These are phyloP conservation scores for Dicrostonyx torquatus DNA, from an alignment of 2,797 vertebrate species.

Conservation along the genomic window DNA sequence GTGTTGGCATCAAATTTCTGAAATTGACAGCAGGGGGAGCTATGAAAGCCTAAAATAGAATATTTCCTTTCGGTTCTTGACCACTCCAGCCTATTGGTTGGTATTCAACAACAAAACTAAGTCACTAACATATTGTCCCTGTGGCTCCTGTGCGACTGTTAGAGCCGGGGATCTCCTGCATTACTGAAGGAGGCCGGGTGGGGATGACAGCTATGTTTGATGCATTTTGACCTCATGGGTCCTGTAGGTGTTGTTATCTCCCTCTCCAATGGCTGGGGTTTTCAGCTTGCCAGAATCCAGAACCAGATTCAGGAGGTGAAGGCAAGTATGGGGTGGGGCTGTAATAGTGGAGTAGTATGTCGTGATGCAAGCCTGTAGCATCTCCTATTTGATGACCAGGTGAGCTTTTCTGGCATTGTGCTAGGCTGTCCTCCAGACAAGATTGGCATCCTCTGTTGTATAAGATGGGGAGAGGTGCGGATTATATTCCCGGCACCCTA, in stretches of 20 bases:
- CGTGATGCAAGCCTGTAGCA: neutral
- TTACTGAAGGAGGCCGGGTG: neutral
- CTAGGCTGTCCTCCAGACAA: neutral
- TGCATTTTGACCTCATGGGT: neutral
- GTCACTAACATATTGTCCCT: neutral
- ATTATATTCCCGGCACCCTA: too few species aligned
- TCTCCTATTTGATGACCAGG: neutral
- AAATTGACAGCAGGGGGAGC: neutral
- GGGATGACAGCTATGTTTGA: neutral
- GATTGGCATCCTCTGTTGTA: neutral
- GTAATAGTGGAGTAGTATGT: neutral
- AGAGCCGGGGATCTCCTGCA: neutral
- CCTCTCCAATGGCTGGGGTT: neutral
- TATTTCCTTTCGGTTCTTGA: neutral
- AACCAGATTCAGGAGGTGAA: neutral
- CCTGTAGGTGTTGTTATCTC: neutral
- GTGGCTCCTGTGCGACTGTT: neutral
- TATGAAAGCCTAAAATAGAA: neutral
- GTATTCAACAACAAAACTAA: neutral
- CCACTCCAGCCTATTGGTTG: neutral
- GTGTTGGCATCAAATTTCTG: neutral
- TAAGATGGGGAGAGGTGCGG: too few species aligned
- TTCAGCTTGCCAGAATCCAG: neutral
- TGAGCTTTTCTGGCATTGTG: neutral
- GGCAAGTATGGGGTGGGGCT: neutral